A percentile compares a stretch with the other conserved stretches of the same genome.
Evolutionary conservation across 2,888 invertebrate species (phyloP).

Genomic region (Thysanoteuthis rhombus): DNA sequence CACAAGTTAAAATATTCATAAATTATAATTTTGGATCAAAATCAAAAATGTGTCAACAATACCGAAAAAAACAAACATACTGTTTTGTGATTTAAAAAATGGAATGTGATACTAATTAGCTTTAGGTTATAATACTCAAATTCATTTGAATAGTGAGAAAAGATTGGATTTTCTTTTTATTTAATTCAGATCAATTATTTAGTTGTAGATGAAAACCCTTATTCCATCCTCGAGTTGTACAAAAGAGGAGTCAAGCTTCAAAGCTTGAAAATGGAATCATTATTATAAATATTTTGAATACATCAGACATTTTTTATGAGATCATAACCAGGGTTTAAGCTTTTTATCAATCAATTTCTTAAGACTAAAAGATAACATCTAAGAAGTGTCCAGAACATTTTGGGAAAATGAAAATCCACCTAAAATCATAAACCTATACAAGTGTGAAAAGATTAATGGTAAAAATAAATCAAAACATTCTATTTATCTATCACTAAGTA

Average conservation of each 20-base stretch:
- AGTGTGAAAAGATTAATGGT: too few relatives aligned
- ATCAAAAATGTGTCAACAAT: background rate
- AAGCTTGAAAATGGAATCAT: background rate
- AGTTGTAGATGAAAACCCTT: background rate
- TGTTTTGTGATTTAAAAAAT: background rate
- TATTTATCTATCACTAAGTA: too few relatives aligned
- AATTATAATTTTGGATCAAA: background rate
- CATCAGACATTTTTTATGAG: background rate
- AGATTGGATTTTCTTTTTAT: background rate
- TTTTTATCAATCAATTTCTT: background rate
- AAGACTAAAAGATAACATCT: too few relatives aligned
- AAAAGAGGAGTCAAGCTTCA: background rate
- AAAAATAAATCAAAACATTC: too few relatives aligned
- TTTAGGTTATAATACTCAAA: background rate
- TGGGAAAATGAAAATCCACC: too few relatives aligned
- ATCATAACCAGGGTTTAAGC: background rate
- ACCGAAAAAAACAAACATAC: background rate
- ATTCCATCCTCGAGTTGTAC: background rate
- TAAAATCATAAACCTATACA: too few relatives aligned
- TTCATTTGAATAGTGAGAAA: background rate
- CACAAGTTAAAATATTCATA: too few relatives aligned
- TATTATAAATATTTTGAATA: background rate
- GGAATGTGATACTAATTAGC: background rate
- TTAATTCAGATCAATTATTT: background rate
- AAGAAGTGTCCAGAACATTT: too few relatives aligned